These are phyloP conservation scores for Harpegnathos saltator DNA, from an alignment of 1,140 invertebrate species.

Conservation along the genomic window DNA sequence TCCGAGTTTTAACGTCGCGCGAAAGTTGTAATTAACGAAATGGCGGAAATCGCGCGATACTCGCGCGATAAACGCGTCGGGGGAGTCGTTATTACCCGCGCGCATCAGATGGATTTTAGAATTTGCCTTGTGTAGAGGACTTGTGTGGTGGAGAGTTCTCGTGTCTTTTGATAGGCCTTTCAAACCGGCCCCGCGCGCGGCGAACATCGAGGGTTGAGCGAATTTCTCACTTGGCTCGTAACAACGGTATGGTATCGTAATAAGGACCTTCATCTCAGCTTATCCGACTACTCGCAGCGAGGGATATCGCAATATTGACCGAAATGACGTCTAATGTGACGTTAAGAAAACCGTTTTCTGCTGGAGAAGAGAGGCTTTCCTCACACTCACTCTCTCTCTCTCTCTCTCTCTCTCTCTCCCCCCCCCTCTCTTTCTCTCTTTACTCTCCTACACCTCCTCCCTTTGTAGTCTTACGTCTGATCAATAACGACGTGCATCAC, in stretches of 20 bases:
- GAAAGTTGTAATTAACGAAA: constrained; percentile 15
- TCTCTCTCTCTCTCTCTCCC: background rate
- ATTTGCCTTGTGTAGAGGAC: background rate
- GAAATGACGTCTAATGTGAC: constrained; percentile 20
- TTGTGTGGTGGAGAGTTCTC: constrained; percentile 30
- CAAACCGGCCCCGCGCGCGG: background rate
- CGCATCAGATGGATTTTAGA: background rate
- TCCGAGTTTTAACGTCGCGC: background rate
- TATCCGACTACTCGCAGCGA: background rate
- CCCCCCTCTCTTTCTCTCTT: too few relatives aligned
- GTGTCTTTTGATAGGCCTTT: constrained; percentile 22
- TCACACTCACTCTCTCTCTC: background rate
- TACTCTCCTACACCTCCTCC: background rate
- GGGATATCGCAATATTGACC: background rate
- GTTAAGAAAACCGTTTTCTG: constrained; percentile 19
- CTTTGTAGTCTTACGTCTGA: constrained; percentile 17
- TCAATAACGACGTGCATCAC: constrained; percentile 51
- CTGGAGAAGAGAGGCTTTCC: constrained; percentile 11
- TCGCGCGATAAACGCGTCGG: background rate
- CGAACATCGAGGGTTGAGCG: background rate
- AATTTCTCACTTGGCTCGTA: constrained; percentile 5
- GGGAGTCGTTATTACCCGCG: constrained; percentile 17
- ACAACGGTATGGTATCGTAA: constrained; percentile 1
- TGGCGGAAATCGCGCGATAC: background rate
- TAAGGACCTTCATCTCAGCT: constrained; percentile 26